A percentile compares a stretch with the other conserved stretches of the same genome.
These are phyloP conservation scores for Tetramorium alpestre DNA, from an alignment of 1,140 invertebrate species.

Conservation along the genomic window DNA sequence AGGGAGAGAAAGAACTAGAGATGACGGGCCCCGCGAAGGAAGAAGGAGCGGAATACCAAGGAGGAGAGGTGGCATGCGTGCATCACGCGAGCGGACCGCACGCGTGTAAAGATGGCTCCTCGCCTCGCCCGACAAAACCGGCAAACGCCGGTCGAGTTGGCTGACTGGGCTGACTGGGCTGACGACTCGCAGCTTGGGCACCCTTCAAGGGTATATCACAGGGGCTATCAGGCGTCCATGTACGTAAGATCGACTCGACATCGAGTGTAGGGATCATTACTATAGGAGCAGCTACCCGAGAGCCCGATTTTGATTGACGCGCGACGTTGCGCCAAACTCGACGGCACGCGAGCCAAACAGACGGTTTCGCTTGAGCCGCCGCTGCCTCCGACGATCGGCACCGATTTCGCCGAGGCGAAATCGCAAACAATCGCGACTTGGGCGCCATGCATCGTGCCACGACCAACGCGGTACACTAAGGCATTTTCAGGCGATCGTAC, in stretches of 20 bases:
- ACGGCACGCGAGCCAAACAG: constrained; percentile 82
- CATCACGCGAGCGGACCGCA: constrained; percentile 82
- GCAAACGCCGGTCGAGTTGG: constrained; percentile 61
- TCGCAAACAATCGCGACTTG: constrained; percentile 63
- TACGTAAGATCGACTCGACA: constrained; percentile 76
- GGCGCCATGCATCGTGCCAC: not conserved
- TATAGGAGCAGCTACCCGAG: constrained; percentile 59
- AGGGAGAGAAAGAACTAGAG: not conserved
- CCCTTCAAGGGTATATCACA: constrained; percentile 72
- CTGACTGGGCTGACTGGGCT: constrained; percentile 67
- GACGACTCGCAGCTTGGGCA: constrained; percentile 57
- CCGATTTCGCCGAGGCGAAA: constrained; percentile 64
- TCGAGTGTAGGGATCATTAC: constrained; percentile 77
- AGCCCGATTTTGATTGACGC: constrained; percentile 81
- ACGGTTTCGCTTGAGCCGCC: constrained; percentile 65
- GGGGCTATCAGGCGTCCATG: constrained; percentile 74
- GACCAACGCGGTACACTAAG: too few relatives aligned
- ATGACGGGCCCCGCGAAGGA: not conserved
- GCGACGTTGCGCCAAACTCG: constrained; percentile 81
- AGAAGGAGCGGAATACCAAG: constrained; percentile 48
- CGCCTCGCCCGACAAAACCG: constrained; percentile 45
- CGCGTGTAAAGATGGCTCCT: constrained; percentile 81
- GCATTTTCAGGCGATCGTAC: not conserved
- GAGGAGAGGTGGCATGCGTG: constrained; percentile 74
- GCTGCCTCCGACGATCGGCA: constrained; percentile 62